Evolutionary conservation across 2,888 invertebrate species (phyloP).

Genomic region (Tenthredo mesomela): DNA sequence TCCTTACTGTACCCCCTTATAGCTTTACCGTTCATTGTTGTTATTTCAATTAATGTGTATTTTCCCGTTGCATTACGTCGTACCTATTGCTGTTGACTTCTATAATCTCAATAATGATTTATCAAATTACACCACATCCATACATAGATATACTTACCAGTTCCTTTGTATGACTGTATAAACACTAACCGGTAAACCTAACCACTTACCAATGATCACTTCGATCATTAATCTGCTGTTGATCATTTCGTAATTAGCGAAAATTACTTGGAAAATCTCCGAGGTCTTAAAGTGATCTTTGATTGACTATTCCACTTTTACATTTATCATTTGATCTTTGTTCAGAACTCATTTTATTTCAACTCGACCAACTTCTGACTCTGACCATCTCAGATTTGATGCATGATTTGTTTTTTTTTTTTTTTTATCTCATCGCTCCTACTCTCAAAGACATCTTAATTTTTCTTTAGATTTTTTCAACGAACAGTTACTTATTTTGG

Average conservation of each 20-base stretch:
- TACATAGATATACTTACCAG: neutral
- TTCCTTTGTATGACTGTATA: neutral
- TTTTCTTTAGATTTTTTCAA: no score
- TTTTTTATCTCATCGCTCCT: no score
- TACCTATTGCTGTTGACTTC: conserved; percentile 56
- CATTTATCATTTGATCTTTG: no score
- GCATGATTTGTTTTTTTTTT: no score
- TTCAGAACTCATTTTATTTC: no score
- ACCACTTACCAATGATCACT: conserved; percentile 17
- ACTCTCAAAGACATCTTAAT: no score
- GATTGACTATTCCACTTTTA: neutral
- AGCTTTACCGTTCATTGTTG: conserved; percentile 56
- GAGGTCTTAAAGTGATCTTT: neutral
- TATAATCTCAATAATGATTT: conserved; percentile 59
- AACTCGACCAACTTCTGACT: no score
- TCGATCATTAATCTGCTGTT: neutral
- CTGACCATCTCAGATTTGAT: no score
- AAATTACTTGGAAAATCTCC: neutral
- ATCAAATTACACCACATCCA: conserved; percentile 62
- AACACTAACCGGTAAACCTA: conserved; percentile 3
- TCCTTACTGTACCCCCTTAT: conserved; percentile 17
- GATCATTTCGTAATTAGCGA: conserved; percentile 23
- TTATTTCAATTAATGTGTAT: conserved; percentile 64
- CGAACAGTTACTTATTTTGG: no score
- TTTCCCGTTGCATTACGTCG: conserved; percentile 54